phyloP scores from a whole-genome alignment of 2,888 invertebrate genomes.

The Noctuana brunneofusca region DNA sequence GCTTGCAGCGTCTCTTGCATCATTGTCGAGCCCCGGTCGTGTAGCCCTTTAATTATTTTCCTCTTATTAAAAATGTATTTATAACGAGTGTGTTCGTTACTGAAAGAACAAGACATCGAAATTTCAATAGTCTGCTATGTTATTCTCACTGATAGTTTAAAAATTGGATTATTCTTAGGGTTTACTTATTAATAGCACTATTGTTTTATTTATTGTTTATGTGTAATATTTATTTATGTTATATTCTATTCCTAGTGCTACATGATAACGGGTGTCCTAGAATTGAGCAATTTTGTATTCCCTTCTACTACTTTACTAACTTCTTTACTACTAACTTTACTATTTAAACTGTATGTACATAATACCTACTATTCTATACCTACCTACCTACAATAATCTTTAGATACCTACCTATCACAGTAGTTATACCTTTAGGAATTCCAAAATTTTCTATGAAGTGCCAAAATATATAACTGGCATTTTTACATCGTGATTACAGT shows the following conservation, averaged over 20 bases:
- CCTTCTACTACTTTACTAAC: slow-evolving; percentile 10
- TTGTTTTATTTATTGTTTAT: background rate
- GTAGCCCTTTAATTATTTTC: slow-evolving; percentile 12
- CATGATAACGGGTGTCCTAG: slow-evolving; percentile 18
- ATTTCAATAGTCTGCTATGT: slow-evolving; percentile 21
- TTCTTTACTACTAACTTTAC: slow-evolving; percentile 10
- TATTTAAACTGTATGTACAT: slow-evolving; percentile 38
- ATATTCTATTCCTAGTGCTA: background rate
- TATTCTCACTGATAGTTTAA: background rate
- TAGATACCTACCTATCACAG: slow-evolving; percentile 23
- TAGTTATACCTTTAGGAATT: slow-evolving; percentile 19
- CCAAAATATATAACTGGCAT: slow-evolving; percentile 24
- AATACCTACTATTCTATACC: slow-evolving; percentile 13
- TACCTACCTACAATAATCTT: slow-evolving; percentile 28
- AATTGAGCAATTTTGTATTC: slow-evolving; percentile 29
- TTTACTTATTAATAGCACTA: slow-evolving; percentile 4
- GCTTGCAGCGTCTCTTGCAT: slow-evolving; percentile 15
- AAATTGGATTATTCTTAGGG: slow-evolving; percentile 10
- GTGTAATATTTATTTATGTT: background rate
- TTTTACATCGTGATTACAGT: slow-evolving; percentile 8
- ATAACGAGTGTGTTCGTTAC: background rate
- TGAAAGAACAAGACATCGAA: slow-evolving; percentile 26
- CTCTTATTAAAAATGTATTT: background rate
- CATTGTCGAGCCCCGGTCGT: slow-evolving; percentile 36
- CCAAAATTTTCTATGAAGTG: slow-evolving; percentile 8